phyloP scores from a whole-genome alignment of 1,140 invertebrate species.

The Musca vetustissima region DNA sequence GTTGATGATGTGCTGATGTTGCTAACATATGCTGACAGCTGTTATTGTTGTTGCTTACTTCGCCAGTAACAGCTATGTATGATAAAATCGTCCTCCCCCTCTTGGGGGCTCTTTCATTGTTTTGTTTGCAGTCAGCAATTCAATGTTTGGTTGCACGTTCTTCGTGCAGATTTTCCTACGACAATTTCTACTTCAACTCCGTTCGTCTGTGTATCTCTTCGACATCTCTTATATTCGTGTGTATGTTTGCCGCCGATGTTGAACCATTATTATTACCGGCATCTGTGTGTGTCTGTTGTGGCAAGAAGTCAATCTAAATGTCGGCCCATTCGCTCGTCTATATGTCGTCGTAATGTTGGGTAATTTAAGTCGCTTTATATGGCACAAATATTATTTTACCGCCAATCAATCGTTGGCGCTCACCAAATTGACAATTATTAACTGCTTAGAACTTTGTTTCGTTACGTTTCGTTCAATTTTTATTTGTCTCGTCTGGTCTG shows the following conservation, averaged over 20 bases:
- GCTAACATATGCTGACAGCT: not conserved
- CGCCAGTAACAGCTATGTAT: not conserved
- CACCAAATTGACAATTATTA: constrained; percentile 24
- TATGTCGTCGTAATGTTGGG: constrained; percentile 9
- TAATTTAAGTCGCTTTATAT: constrained; percentile 24
- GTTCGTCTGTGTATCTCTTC: no score
- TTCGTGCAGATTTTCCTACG: no score
- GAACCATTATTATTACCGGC: constrained; percentile 8
- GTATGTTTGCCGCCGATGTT: constrained; percentile 3
- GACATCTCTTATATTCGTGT: no score
- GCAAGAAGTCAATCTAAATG: constrained; percentile 4
- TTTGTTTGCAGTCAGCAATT: not conserved
- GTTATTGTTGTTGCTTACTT: constrained; percentile 12
- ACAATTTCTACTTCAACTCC: no score
- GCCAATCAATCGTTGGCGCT: constrained; percentile 22
- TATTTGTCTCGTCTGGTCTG: no score
- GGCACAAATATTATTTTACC: constrained; percentile 24
- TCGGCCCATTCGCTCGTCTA: constrained; percentile 4
- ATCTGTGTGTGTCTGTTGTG: constrained; percentile 2
- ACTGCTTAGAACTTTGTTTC: not conserved
- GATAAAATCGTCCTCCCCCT: not conserved
- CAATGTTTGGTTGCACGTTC: not conserved
- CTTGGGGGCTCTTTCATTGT: no score
- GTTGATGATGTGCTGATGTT: constrained; percentile 5
- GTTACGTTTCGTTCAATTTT: no score